Evolutionary conservation across 2,888 invertebrate genomes (phyloP), one percentile per base, ranked within the genome.

Genomic region (Nymphalis polychloros): DNA sequence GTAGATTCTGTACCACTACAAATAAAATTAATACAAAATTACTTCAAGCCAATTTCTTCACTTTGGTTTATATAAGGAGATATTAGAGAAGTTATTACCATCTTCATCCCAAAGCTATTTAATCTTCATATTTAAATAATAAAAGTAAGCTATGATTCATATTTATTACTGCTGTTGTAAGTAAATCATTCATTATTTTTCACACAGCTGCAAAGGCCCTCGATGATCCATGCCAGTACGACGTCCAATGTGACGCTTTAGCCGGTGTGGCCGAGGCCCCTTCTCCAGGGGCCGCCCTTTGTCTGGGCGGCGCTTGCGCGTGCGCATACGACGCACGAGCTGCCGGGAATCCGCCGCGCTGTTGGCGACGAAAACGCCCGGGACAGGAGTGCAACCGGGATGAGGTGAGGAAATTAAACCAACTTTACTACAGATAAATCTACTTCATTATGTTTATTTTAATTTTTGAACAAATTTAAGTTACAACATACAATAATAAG

Each of bases 351-450:
- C 88, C 88, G 1, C 76, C 78, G 16, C 74, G 84, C 1, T 93
- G 93, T 81, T 92, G 89, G 89, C 83, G 84, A 48, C 77, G 81
- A 0, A 81, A 84, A 10, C 79, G 87, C 0, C 88, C 90, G 0
- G 92, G 93, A 0, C 88, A 92, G 78, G 86, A 88, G 65, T 93
- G 93, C 73, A 75, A 72, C 23, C 70, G 84, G 46, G 90, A 92
- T 59, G 89, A 92, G 89, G 92, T 90, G 53, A 61, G 16, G n/a
- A 16, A 23, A 49, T 47, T 1, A 19, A 17, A 13, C 27, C 31
- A 17, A 5, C n/a, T 7, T 7, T 2, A 31, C n/a, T 23, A 17
- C 13, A 31, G 7, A 20, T 27, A 4, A n/a, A 53, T 53, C 5
- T 17, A 17, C 2, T 20, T 50, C 8, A 13, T 19, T 20, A 10